Percentiles rank a stretch among this genome's conserved stretches.
These are phyloP conservation scores for honey bee (Apis mellifera) DNA, from an alignment of 1,140 invertebrate genomes.

Conservation along the genomic window Amel_HAv3.1 CM009935.2:4563001-4563500, in stretches of 20 bases:
- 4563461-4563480: conserved; percentile 33
- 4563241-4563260: not conserved
- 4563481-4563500: conserved; percentile 37
- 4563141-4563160: not conserved
- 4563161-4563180: not conserved
- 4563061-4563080: not conserved
- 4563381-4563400: conserved; percentile 1
- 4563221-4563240: not conserved
- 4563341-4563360: not conserved
- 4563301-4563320: not conserved
- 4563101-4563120: conserved; percentile 21
- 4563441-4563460: conserved; percentile 17
- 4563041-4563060: not conserved
- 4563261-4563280: not conserved
- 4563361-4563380: conserved; percentile 40
- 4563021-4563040: not conserved
- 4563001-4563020: not conserved
- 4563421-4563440: conserved; percentile 7
- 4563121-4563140: not conserved
- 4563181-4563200: not conserved
- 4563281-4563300: not conserved
- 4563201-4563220: not conserved
- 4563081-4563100: not conserved
- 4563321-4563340: not conserved
- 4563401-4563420: conserved; percentile 1